Base-by-base conservation (phyloP, 2,113 vertebrate species). In the Scartelaos histophorus region DNA sequence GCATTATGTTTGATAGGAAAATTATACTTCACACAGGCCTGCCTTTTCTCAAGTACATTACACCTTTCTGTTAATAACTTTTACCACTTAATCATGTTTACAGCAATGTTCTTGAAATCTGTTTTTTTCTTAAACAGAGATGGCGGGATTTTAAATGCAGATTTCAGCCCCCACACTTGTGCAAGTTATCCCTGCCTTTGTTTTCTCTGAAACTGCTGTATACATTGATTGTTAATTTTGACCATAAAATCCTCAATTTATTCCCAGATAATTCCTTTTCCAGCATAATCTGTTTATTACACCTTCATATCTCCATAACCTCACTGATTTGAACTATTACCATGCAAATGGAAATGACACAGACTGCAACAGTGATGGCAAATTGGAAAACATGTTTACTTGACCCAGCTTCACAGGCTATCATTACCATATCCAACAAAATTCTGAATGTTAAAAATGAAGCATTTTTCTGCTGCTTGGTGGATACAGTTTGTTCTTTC, bases 261-360 rank as follows among this genome's bases (percentile, higher is more conserved):
- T 38, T 64, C 3, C 16, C 35, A n/a, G 61, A 64, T 64, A n/a
- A 62, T 64, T 64, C 11, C 11, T 38, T 64, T 64, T 64, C 34
- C 61, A 21, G 61, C 12, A 76, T 78, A 76, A 73, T 51, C 77
- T 79, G 66, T 74, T 73, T 79, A 54, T 35, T 76, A 54, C 67
- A 79, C 58, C 19, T 69, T 77, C 61, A 75, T 68, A 70, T 73
- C 66, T 25, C 57, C 64, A 66, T 65, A 84, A 47, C 64, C 71
- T 56, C 53, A 57, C 49, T 74, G 82, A 84, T 46, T 84, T 51
- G 19, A 81, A 85, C 76, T 75, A 85, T 88, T 76, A 83, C 70
- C 53, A 81, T 80, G 67, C 75, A 87, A 85, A 82, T 76, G 82
- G 70, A 80, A 84, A 81, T 81, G 73, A 69, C 61, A 75, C 68